Evolutionary conservation across 2,113 vertebrate species (phyloP).

Genomic region (Psammodynastes pulverulentus): DNA sequence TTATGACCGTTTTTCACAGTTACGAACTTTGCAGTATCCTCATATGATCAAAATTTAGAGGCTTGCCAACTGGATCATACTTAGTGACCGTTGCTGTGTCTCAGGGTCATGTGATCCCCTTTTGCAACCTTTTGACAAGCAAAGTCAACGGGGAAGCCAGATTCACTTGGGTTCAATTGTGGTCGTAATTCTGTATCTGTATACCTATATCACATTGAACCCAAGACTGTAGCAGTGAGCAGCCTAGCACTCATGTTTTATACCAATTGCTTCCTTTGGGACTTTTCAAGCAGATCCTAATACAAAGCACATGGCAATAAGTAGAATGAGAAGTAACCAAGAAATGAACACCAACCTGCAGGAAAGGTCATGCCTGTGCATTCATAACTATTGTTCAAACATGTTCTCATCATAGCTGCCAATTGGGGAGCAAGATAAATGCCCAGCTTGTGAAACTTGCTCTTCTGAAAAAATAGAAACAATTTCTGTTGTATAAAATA

Average conservation of each 20-base stretch:
- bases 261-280: background rate
- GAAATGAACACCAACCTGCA: background rate
- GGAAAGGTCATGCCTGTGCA: background rate
- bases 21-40: too few species aligned
- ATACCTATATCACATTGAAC: background rate
- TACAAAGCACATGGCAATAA: background rate
- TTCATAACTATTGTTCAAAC: background rate
- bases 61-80: too few species aligned
- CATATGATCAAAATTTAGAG: too few species aligned
- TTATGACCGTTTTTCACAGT: too few species aligned
- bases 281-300: background rate
- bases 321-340: background rate
- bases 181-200: too few species aligned
- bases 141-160: too few species aligned
- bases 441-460: background rate
- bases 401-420: background rate
- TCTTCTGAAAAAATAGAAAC: background rate
- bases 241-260: background rate
- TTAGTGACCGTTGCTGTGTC: too few species aligned
- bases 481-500: background rate
- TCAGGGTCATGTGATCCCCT: too few species aligned
- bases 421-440: background rate
- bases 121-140: too few species aligned
- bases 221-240: background rate
- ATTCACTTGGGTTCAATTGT: too few species aligned